Conservation (phyloP, 2,113 vertebrate genomes). For the Erythrolamprus reginae region DNA sequence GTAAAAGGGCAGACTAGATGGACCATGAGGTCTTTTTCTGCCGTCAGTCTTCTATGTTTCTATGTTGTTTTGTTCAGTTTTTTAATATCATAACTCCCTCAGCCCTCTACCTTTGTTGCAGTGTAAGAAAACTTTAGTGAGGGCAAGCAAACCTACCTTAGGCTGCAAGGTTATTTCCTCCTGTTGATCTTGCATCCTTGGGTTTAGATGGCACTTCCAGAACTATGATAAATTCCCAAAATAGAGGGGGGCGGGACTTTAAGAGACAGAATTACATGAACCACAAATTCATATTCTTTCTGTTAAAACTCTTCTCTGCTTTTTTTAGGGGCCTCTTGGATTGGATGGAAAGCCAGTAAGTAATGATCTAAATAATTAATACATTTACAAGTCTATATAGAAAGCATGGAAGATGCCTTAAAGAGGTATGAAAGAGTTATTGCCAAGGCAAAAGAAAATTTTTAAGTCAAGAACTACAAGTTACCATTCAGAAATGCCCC, state of each 20-base stretch:
- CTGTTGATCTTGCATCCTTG: not conserved
- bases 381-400: not conserved
- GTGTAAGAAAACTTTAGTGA: not conserved
- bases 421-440: not conserved
- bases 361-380: slow-evolving; percentile 41
- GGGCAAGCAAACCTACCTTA: not conserved
- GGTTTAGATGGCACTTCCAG: not conserved
- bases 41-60: too few relatives aligned
- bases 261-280: not conserved
- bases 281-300: not conserved
- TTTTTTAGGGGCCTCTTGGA: slow-evolving; percentile 87
- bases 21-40: too few relatives aligned
- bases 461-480: not conserved
- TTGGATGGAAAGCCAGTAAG: slow-evolving; percentile 95
- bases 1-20: too few relatives aligned
- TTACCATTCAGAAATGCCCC: not conserved
- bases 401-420: not conserved
- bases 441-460: not conserved
- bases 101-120: not conserved
- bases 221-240: not conserved
- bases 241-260: not conserved
- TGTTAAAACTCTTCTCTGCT: not conserved
- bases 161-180: not conserved
- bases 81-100: not conserved
- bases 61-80: not conserved